phyloP scores from a whole-genome alignment of 2,888 invertebrate species.

The Platycheirus rosarum region DNA sequence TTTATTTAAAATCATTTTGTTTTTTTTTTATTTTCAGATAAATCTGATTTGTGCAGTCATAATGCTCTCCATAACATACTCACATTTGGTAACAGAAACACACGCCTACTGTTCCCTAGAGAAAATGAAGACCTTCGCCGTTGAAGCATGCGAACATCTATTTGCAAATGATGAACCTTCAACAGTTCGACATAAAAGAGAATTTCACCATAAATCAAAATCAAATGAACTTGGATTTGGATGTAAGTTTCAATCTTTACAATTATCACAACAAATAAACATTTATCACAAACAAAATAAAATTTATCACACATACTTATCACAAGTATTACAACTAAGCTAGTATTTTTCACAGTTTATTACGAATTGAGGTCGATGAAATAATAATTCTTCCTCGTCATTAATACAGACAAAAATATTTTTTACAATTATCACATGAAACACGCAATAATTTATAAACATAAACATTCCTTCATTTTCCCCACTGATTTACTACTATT shows the following conservation, averaged over 20 bases:
- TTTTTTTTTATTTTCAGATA: constrained; percentile 41
- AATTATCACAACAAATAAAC: constrained; percentile 1
- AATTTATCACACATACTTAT: background rate
- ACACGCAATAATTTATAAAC: constrained; percentile 7
- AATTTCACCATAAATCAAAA: constrained; percentile 72
- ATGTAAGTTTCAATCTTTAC: constrained; percentile 77
- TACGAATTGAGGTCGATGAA: background rate
- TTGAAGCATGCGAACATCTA: constrained; percentile 80
- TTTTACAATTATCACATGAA: constrained; percentile 7
- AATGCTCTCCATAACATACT: constrained; percentile 24
- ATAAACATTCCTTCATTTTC: constrained; percentile 18
- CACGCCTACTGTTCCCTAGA: constrained; percentile 79
- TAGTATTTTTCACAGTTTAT: background rate
- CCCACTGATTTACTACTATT: constrained; percentile 19
- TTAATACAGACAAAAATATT: background rate
- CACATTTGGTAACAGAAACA: constrained; percentile 49
- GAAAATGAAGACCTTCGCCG: constrained; percentile 79
- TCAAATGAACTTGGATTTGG: constrained; percentile 72
- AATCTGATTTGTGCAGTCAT: constrained; percentile 21
- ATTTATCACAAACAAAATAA: background rate
- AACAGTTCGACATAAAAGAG: constrained; percentile 76
- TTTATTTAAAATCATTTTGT: background rate
- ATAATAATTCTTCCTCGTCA: background rate
- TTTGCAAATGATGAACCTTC: constrained; percentile 78
- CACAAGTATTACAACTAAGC: no score